Conservation (phyloP, 2,888 invertebrate species). For the Cecidostiba fungosa region DNA sequence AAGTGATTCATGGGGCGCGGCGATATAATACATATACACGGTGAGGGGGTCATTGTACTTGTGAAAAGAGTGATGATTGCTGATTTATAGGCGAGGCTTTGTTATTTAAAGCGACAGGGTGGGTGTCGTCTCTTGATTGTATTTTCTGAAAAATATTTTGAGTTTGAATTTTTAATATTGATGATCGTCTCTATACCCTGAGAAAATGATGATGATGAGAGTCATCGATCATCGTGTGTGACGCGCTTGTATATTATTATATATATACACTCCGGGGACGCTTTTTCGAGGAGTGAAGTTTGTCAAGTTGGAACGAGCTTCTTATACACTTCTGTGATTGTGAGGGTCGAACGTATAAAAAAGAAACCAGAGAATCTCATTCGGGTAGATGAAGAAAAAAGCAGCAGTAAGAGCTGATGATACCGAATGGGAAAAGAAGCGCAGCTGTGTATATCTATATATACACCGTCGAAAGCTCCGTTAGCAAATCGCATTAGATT, state of each 20-base stretch:
- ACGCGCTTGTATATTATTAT: not conserved
- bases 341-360: no score
- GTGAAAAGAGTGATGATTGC: conserved; percentile 38
- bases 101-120: not conserved
- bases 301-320: no score
- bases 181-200: not conserved
- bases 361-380: not conserved
- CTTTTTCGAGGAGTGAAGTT: not conserved
- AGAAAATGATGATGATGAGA: not conserved
- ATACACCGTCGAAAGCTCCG: not conserved
- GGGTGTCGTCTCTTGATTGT: conserved; percentile 4
- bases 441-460: not conserved
- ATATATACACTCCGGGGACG: not conserved
- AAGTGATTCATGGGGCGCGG: conserved; percentile 9
- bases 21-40: not conserved
- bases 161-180: not conserved
- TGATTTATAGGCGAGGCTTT: conserved; percentile 36
- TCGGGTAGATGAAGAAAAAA: not conserved
- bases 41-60: conserved; percentile 20
- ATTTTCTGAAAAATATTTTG: conserved; percentile 21
- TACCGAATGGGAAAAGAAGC: no score
- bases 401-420: no score
- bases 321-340: no score
- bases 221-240: not conserved
- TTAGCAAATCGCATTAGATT: conserved; percentile 40